Conservation (phyloP, 2,113 vertebrate genomes). For the Chaetorhynchus papuensis region DNA sequence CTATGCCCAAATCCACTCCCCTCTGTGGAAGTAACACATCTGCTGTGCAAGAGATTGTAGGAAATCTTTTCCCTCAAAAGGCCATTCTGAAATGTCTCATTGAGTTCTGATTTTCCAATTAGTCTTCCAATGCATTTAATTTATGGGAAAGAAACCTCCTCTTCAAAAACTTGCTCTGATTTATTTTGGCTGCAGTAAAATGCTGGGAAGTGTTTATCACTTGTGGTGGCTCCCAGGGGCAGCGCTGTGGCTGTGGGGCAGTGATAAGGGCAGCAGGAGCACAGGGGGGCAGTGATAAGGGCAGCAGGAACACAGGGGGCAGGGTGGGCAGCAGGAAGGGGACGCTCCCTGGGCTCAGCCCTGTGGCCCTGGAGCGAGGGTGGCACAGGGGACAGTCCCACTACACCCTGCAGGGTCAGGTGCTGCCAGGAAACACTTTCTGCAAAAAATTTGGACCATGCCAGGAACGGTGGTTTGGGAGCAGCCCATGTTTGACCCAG, state of each 20-base stretch:
- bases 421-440: not conserved
- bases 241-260: not conserved
- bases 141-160: not conserved
- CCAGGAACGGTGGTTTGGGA: not conserved
- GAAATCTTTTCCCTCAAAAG: not conserved
- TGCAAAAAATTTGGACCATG: not conserved
- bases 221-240: not conserved
- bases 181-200: not conserved
- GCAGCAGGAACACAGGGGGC: not conserved
- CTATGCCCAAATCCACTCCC: not conserved
- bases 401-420: not conserved
- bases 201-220: not conserved
- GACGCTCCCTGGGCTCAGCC: not conserved
- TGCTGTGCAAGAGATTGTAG: not conserved
- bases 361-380: fast-evolving
- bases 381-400: not conserved
- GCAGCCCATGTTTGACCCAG: not conserved
- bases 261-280: not conserved
- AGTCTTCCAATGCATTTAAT: conserved; percentile 9
- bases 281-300: not conserved
- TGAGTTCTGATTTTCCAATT: conserved; percentile 3
- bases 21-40: not conserved
- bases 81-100: not conserved
- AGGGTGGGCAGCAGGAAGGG: not conserved
- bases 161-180: not conserved